These are phyloP conservation scores for Apotomis betuletana DNA, from an alignment of 2,888 invertebrate species.

Conservation along the genomic window DNA sequence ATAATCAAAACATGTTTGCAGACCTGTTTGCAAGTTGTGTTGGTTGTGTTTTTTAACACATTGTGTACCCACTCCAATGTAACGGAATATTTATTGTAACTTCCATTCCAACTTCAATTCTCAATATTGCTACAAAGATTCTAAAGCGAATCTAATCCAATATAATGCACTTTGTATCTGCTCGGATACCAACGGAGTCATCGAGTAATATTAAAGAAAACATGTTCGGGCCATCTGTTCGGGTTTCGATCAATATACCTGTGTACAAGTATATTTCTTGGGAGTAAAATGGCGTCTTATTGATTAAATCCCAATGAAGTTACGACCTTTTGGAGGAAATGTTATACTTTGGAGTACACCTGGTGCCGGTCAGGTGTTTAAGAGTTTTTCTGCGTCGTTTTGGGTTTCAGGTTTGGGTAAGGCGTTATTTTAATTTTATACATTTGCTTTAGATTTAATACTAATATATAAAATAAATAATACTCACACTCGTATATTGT, in stretches of 20 bases:
- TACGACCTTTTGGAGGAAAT: slow-evolving; percentile 4
- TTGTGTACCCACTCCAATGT: background rate
- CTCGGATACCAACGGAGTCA: slow-evolving; percentile 1
- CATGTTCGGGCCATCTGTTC: slow-evolving; percentile 46
- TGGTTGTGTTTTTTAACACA: too few species aligned
- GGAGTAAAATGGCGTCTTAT: slow-evolving; percentile 1
- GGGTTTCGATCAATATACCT: slow-evolving; percentile 12
- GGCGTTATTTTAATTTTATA: slow-evolving; percentile 2
- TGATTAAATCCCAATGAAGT: background rate
- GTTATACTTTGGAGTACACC: slow-evolving; percentile 60
- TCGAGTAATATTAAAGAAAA: slow-evolving; percentile 37
- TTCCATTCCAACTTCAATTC: background rate
- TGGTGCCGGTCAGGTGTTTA: slow-evolving; percentile 68
- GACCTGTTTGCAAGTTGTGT: background rate
- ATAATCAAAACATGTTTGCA: too few species aligned
- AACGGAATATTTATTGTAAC: background rate
- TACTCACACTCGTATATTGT: too few species aligned
- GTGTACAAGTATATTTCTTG: background rate
- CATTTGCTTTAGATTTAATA: background rate
- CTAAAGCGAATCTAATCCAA: background rate
- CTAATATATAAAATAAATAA: too few species aligned
- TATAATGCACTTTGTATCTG: slow-evolving; percentile 4
- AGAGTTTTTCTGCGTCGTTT: slow-evolving; percentile 30
- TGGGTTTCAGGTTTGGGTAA: slow-evolving; percentile 51
- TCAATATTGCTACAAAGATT: background rate